Base-by-base conservation (phyloP, 2,888 invertebrate genomes). In the Laothoe populi region DNA sequence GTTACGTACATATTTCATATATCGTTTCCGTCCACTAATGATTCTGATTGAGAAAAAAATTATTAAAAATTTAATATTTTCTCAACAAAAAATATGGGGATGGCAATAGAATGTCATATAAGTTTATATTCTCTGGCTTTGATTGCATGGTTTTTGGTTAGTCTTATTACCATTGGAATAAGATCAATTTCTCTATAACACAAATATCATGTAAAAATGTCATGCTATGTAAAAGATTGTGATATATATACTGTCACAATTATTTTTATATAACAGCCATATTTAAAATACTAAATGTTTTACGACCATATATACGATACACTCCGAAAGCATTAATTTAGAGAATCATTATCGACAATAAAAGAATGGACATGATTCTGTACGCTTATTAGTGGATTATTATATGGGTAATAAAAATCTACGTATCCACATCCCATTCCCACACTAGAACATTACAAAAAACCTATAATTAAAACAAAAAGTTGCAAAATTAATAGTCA, bases 301-400 rank as follows among this genome's bases (percentile, higher is more conserved):
- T 44, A 44, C 44, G 8, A 38, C 38, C 44, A 44, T 44, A 2
- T 44, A 44, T 42, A n/a, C n/a, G 40, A 16, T 19, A 44, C 19
- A 44, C 7, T 19, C 44, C 8, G 44, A 44, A 44, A 44, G 44
- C 44, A 44, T 44, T 44, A 53, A 53, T 35, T 53, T 53, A 53
- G 35, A 21, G 31, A 19, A 35, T 16, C 31, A 53, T 53, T 53
- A 53, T 35, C 53, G 35, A 21, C 53, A 53, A 53, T 53, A 53
- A 53, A 53, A 53, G 16, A 53, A 53, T 31, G 35, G 31, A 19
- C 31, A 53, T 53, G 53, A 35, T 53, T 53, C 35, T 53, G 16
- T 53, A 53, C 53, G 53, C 53, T 31, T 53, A 53, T 53, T 53
- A 53, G 35, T 53, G 35, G 53, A 53, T 53, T 53, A 53, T 53